Base-by-base conservation (phyloP, 2,797 vertebrate species). In the Betta splendens region DNA sequence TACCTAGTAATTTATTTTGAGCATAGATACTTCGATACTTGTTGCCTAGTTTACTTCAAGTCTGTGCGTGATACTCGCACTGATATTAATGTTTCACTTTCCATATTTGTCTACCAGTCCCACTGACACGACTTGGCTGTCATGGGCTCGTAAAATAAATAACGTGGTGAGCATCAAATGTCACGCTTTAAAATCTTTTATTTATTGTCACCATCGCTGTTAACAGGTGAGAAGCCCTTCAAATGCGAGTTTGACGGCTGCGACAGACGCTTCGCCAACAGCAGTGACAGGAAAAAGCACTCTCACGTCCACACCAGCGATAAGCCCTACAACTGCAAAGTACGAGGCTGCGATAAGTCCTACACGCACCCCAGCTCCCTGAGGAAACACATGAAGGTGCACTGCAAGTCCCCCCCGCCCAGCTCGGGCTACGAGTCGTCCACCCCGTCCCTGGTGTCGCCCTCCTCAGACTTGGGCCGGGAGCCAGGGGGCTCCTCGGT, bases 241-340 rank as follows among this genome's bases (percentile, higher is more conserved):
- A 96, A 96, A 85, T 99, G 96, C 74, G 96, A 99, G 83, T 98
- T 98, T 84, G 94, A 98, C 79, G 96, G 97, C 82, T 99, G 97
- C 44, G 97, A 99, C 89, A 87, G 96, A 89, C 95, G 97, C 77
- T 99, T 99, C 85, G 97, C 97, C 89, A 99, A 98, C 92, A 99
- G 97, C 92, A 99, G 97, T 75, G 97, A 99, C 94, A 90, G 96
- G 85, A 98, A 98, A 88, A 99, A 99, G 86, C 97, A 98, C 82
- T 98, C 95, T 9, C 97, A 99, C 85, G 97, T 99, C 79, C 97
- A 99, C 91, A 99, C 97, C 72, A 96, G 95, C 85, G 96, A 98
- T 90, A 99, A 99, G 82, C 97, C 97, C n/a, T 98, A 99, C 89
- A 96, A 95, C 90, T 99, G 97, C 91, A 99, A 98, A 93, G 95